Percentiles rank a stretch among this genome's conserved stretches.
phyloP scores from a whole-genome alignment of 2,113 vertebrate species.

The Genyomyrus donnyi region DNA sequence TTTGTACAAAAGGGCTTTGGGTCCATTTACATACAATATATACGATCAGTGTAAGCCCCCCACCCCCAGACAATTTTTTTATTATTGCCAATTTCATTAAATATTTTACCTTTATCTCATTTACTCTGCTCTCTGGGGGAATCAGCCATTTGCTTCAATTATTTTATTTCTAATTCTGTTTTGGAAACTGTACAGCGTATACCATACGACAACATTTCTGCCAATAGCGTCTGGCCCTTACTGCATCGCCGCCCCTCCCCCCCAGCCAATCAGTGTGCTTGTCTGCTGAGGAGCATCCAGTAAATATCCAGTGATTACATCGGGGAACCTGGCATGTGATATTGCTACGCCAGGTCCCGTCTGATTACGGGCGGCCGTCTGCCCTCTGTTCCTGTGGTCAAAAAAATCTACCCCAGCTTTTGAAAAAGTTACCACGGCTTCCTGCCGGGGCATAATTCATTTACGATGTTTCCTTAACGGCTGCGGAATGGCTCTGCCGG shows the following conservation, averaged over 20 bases:
- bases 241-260: not conserved
- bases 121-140: not conserved
- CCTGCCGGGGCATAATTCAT: not conserved
- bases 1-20: not conserved
- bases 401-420: not conserved
- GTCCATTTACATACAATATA: not conserved
- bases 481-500: not conserved
- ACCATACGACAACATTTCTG: constrained; percentile 13
- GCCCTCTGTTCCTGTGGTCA: not conserved
- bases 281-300: constrained; percentile 5
- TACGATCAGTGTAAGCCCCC: not conserved
- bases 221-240: constrained; percentile 9
- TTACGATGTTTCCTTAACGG: not conserved
- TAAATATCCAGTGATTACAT: constrained; percentile 10
- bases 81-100: constrained; percentile 13
- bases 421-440: not conserved
- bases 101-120: not conserved
- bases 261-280: not conserved
- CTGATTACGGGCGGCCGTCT: not conserved
- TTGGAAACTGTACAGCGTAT: not conserved
- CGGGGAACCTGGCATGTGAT: not conserved
- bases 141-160: constrained; percentile 4
- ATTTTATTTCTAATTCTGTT: constrained; percentile 16
- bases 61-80: not conserved
- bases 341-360: not conserved